phyloP scores from a whole-genome alignment of 2,113 vertebrate species.

The Hystrix cristata region DNA sequence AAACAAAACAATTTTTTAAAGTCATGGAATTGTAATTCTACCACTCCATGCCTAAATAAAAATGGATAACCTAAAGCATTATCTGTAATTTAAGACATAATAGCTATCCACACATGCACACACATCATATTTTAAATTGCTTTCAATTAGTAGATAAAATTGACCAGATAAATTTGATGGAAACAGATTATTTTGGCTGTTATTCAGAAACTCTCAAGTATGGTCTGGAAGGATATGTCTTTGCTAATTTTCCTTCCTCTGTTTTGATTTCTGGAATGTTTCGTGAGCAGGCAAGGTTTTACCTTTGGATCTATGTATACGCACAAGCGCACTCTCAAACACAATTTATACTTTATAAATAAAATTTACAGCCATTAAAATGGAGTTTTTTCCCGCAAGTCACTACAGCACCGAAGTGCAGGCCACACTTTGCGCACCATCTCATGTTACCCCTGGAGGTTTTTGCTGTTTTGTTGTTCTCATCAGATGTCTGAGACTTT shows the following conservation, averaged over 20 bases:
- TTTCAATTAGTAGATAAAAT: slow-evolving; percentile 2
- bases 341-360: not conserved
- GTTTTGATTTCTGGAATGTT: slow-evolving; percentile 18
- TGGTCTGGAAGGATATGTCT: not conserved
- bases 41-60: not conserved
- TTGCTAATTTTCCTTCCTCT: not conserved
- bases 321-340: not conserved
- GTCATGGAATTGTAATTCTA: not conserved
- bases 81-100: not conserved
- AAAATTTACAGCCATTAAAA: not conserved
- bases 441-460: not conserved
- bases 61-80: not conserved
- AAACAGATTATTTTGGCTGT: not conserved
- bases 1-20: not conserved
- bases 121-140: not conserved
- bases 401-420: not conserved
- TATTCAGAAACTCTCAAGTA: not conserved
- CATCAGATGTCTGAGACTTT: not conserved
- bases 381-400: not conserved
- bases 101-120: not conserved
- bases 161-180: not conserved
- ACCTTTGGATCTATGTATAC: not conserved
- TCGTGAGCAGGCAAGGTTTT: not conserved
- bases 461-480: not conserved
- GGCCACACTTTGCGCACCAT: not conserved